Base-by-base conservation (phyloP, 1,140 invertebrate genomes). In the Bemisia tabaci region DNA sequence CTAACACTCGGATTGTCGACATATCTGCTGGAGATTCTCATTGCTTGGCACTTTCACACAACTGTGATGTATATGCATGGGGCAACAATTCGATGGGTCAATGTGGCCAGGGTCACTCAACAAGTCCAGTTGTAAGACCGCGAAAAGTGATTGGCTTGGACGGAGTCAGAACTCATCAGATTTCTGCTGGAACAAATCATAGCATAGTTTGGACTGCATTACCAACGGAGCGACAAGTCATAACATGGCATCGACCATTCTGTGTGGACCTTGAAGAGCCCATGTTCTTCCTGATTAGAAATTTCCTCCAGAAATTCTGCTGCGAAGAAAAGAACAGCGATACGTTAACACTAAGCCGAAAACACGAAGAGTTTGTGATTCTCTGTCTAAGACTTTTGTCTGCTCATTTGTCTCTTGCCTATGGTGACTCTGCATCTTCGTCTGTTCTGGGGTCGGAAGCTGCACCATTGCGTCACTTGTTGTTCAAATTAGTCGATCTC, bases 21-120 rank as follows among this genome's bases (percentile, higher is more conserved):
- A 79, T 81, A 60, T 75, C 79, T 9, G 80, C 83, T 2, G 84
- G 85, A 2, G 81, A 84, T 66, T 81, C 81, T 66, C 84, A 86
- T 72, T 84, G 82, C 73, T 71, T 85, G 48, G 85, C 83, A 2
- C 72, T 86, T 2, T 82, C 82, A 1, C 79, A 84, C 71, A 81
- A 83, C 74, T 75, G 73, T 69, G 74, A 77, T 65, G 76, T 84
- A 12, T 84, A 79, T 76, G 83, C 86, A 1, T 88, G 86, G 86
- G 87, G 86, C 39, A 83, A 83, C 67, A 87, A 87, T 78, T 81
- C 84, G 27, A 85, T 86, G 78, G 87, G 87, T 0, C 86, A 88
- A 71, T 87, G 85, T 76, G 85, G 85, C 21, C 82, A 85, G 72
- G 86, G 86, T 11, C 85, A 87, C 74, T 81, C 81, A 1, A 84